A percentile compares a stretch with the other conserved stretches of the same genome.
Conservation (phyloP, 2,113 vertebrate genomes). For the Lophura nycthemera region DNA sequence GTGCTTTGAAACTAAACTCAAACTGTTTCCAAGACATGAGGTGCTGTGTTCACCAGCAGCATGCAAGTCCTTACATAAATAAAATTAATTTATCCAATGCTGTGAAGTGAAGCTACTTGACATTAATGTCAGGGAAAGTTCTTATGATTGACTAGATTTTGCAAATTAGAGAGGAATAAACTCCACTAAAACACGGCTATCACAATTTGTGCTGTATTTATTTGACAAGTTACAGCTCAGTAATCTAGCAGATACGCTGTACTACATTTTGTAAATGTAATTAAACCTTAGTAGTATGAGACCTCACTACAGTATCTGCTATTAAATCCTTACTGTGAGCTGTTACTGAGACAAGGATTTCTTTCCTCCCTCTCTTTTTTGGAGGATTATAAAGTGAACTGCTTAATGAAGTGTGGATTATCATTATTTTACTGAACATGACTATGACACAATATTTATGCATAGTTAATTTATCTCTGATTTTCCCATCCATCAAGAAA, state of each 20-base stretch:
- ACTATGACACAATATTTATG: background rate
- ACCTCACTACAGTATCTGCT: background rate
- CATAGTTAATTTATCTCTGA: slow-evolving; percentile 6
- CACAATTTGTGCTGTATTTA: background rate
- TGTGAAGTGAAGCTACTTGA: background rate
- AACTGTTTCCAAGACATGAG: background rate
- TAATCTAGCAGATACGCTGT: slow-evolving; percentile 5
- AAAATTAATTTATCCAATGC: background rate
- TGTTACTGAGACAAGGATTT: background rate
- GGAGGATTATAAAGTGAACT: background rate
- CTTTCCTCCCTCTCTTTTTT: background rate
- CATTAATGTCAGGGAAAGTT: background rate
- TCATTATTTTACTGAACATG: background rate
- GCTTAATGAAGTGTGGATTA: slow-evolving; percentile 20
- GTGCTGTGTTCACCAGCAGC: background rate
- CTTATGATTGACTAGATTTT: background rate
- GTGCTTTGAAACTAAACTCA: background rate
- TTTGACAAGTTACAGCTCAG: background rate
- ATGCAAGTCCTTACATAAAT: background rate
- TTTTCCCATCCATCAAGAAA: background rate
- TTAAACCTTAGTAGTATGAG: background rate
- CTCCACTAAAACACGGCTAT: background rate
- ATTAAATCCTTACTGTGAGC: background rate
- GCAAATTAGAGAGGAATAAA: slow-evolving; percentile 19
- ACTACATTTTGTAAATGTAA: background rate